A percentile compares a stretch with the other conserved stretches of the same genome.
phyloP scores from a whole-genome alignment of 1,140 invertebrate species.

The Cotesia glomerata region DNA sequence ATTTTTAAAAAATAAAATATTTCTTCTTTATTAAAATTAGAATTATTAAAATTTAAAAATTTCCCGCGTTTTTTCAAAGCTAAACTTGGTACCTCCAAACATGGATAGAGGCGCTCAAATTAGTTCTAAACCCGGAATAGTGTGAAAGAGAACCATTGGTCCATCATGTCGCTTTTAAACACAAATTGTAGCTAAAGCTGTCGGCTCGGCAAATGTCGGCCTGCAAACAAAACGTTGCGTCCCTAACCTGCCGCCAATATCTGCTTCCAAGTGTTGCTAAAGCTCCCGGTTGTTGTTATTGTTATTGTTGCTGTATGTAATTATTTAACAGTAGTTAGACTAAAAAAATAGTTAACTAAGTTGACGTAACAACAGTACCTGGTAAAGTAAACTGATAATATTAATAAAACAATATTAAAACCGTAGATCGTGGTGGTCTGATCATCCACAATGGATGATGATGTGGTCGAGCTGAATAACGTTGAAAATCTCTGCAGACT shows the following conservation, averaged over 20 bases:
- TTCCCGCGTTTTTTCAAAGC: no score
- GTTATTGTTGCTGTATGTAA: background rate
- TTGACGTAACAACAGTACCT: background rate
- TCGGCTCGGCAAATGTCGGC: conserved; percentile 40
- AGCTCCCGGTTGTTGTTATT: background rate
- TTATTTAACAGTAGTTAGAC: background rate
- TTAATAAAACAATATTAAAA: background rate
- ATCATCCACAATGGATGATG: conserved; percentile 48
- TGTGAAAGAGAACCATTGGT: conserved; percentile 32
- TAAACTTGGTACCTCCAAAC: background rate
- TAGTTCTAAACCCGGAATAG: conserved; percentile 22
- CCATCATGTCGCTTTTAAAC: conserved; percentile 9
- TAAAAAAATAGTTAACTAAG: no score
- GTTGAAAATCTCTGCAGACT: conserved; percentile 67
- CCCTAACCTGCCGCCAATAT: conserved; percentile 40
- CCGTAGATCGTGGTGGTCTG: background rate
- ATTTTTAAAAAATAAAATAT: no score
- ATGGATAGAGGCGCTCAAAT: background rate
- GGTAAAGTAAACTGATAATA: background rate
- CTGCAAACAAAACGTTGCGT: conserved; percentile 49
- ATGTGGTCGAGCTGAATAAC: conserved; percentile 48
- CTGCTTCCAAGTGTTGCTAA: conserved; percentile 1
- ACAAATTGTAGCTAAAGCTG: background rate
- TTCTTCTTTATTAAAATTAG: no score
- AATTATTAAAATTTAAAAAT: no score